Percentiles rank a stretch among this genome's conserved stretches.
Evolutionary conservation across 1,140 invertebrate species (phyloP).

Genomic region (Pachypsylla venusta): DNA sequence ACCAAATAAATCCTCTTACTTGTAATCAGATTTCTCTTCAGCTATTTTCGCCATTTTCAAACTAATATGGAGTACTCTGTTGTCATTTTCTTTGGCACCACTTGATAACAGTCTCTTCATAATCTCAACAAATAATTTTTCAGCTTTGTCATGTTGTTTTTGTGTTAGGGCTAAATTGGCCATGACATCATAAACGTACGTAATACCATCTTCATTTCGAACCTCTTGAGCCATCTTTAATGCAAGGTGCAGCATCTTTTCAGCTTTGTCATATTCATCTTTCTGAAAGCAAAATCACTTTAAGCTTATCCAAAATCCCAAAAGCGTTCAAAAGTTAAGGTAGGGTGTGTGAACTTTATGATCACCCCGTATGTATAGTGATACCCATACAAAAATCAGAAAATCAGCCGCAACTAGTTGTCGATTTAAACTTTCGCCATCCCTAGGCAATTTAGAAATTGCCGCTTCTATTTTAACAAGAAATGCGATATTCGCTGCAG

Average conservation of each 20-base stretch:
- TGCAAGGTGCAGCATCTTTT: conserved; percentile 67
- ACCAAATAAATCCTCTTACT: too few species aligned
- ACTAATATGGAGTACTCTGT: conserved; percentile 58
- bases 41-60: conserved; percentile 56
- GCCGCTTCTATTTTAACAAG: too few species aligned
- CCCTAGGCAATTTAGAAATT: too few species aligned
- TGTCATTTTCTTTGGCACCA: conserved; percentile 53
- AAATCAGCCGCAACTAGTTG: too few species aligned
- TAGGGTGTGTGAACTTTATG: too few species aligned
- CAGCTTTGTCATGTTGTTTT: conserved; percentile 62
- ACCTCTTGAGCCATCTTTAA: conserved; percentile 65
- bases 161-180: conserved; percentile 72
- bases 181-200: conserved; percentile 79
- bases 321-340: too few species aligned
- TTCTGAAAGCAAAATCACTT: conserved; percentile 39
- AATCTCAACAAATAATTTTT: conserved; percentile 64
- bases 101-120: conserved; percentile 54
- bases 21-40: conserved; percentile 41
- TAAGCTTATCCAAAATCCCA: too few species aligned
- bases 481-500: too few species aligned
- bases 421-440: too few species aligned
- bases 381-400: too few species aligned
- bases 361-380: too few species aligned
- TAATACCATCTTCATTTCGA: conserved; percentile 53
- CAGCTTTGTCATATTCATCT: conserved; percentile 60